Percentiles rank a stretch among this genome's conserved stretches.
Conservation (phyloP, 1,140 invertebrate genomes). For the Drosophila grimshawi region DNA sequence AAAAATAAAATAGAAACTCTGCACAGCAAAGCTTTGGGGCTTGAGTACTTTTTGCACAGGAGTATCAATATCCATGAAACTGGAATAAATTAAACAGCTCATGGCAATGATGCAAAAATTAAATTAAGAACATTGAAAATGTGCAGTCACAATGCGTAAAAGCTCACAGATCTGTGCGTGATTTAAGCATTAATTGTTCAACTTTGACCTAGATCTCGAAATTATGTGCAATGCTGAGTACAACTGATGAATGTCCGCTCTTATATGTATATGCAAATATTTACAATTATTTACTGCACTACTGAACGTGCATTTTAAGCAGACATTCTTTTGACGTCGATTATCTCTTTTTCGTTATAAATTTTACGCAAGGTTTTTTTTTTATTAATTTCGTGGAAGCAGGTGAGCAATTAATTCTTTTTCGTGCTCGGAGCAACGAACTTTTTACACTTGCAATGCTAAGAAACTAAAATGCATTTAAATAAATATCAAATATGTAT, state of each 20-base stretch:
- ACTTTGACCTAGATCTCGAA: slow-evolving; percentile 42
- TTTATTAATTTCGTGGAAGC: background rate
- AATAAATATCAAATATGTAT: too few species aligned
- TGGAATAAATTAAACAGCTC: too few species aligned
- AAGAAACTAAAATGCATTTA: too few species aligned
- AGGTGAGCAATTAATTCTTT: background rate
- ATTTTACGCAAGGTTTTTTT: slow-evolving; percentile 19
- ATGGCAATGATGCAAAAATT: background rate
- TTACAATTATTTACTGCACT: slow-evolving; percentile 13
- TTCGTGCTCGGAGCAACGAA: background rate
- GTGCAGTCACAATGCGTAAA: background rate
- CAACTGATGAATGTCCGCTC: slow-evolving; percentile 20
- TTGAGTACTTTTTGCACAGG: background rate
- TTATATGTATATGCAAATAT: slow-evolving; percentile 8
- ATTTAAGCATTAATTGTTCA: slow-evolving; percentile 24
- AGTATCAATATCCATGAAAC: too few species aligned
- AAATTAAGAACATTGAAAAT: background rate
- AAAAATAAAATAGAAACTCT: background rate
- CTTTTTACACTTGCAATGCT: background rate
- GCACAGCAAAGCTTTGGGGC: background rate
- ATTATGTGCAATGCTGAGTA: slow-evolving; percentile 15
- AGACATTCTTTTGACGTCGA: slow-evolving; percentile 31
- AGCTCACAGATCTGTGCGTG: background rate
- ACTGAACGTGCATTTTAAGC: slow-evolving; percentile 58
- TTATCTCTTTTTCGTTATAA: slow-evolving; percentile 33